Evolutionary conservation across 2,888 invertebrate genomes (phyloP).

Genomic region (Synergus umbraculus): DNA sequence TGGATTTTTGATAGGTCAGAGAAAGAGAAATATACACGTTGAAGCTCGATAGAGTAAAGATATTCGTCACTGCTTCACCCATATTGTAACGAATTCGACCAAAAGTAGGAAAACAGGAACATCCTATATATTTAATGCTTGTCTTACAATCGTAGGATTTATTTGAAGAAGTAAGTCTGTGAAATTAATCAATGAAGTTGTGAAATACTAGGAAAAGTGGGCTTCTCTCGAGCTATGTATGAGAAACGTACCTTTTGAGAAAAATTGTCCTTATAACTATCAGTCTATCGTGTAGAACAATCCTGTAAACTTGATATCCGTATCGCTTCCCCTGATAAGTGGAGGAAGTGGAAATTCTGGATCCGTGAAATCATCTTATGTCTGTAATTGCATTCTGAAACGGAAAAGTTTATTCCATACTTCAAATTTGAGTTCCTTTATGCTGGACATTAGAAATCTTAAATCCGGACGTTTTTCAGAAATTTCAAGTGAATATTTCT

Average conservation of each 20-base stretch:
- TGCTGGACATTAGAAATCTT: too few relatives aligned
- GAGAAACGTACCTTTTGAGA: conserved; percentile 37
- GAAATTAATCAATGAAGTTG: not conserved
- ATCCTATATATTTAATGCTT: conserved; percentile 15
- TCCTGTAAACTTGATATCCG: conserved; percentile 29
- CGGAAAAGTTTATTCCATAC: not conserved
- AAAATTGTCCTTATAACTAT: conserved; percentile 37
- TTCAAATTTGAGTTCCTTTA: not conserved
- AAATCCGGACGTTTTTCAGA: too few relatives aligned
- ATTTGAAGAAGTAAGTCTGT: conserved; percentile 39
- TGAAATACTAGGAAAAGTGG: not conserved
- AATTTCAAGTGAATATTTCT: too few relatives aligned
- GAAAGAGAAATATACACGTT: conserved; percentile 34
- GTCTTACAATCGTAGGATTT: conserved; percentile 36
- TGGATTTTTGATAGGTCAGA: conserved; percentile 24
- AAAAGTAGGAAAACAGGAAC: conserved; percentile 40
- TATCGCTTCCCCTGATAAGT: conserved; percentile 30
- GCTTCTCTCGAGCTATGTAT: not conserved
- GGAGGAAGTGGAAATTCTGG: conserved; percentile 3
- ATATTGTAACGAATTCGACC: conserved; percentile 37
- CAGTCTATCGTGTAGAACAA: conserved; percentile 40
- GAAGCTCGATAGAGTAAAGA: conserved; percentile 35
- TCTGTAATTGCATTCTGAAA: conserved; percentile 36
- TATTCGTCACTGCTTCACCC: conserved; percentile 30
- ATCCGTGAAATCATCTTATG: conserved; percentile 37